A percentile compares a stretch with the other conserved stretches of the same genome.
These are phyloP conservation scores for Thecocarcelia acutangulata DNA, from an alignment of 2,888 invertebrate species.

Conservation along the genomic window DNA sequence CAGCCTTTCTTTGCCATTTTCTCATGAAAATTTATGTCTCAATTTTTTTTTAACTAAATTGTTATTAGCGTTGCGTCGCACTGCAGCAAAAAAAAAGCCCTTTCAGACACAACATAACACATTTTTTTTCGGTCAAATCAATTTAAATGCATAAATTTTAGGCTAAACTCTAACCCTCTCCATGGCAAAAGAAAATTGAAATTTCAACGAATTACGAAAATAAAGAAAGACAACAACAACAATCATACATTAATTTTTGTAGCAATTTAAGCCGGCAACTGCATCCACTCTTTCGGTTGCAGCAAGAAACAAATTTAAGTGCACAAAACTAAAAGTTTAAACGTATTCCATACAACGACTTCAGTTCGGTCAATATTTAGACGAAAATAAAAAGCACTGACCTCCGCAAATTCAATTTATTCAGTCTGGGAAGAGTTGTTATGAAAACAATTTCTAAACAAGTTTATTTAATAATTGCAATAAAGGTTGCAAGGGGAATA, in stretches of 20 bases:
- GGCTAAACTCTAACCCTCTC: constrained; percentile 59
- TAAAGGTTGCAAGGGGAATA: constrained; percentile 18
- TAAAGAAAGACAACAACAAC: constrained; percentile 1
- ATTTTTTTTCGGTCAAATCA: constrained; percentile 64
- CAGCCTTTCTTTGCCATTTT: too few relatives aligned
- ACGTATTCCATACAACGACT: too few relatives aligned
- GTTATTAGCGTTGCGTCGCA: background rate
- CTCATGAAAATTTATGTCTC: constrained; percentile 37
- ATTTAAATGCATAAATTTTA: constrained; percentile 51
- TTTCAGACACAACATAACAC: constrained; percentile 26
- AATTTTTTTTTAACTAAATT: constrained; percentile 31
- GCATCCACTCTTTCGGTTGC: background rate
- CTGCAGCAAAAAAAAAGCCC: background rate
- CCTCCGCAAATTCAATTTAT: constrained; percentile 46
- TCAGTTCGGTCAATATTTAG: background rate
- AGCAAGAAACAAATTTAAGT: background rate
- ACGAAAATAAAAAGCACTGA: constrained; percentile 8
- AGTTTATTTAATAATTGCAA: constrained; percentile 44
- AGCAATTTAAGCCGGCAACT: too few relatives aligned
- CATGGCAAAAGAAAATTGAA: constrained; percentile 28
- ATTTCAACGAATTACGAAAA: constrained; percentile 5
- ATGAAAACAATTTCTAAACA: constrained; percentile 17
- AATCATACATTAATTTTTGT: too few relatives aligned
- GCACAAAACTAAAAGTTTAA: background rate
- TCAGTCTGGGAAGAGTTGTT: background rate